These are phyloP conservation scores for Hipparchia sbordonii DNA, from an alignment of 2,888 invertebrate genomes.

Conservation along the genomic window DNA sequence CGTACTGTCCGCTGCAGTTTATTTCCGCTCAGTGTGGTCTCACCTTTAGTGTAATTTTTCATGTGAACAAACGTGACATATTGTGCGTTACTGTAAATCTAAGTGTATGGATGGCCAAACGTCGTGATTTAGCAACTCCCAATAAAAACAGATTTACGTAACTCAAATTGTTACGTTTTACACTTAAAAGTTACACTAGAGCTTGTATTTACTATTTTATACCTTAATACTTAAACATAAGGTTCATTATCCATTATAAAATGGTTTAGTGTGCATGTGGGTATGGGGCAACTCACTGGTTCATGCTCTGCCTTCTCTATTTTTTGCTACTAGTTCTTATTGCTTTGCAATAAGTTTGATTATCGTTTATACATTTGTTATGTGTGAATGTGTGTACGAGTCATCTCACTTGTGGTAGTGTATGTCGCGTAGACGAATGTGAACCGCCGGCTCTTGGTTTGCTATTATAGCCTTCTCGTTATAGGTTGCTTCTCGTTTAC, in stretches of 20 bases:
- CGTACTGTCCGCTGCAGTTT: too few relatives aligned
- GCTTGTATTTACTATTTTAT: not conserved
- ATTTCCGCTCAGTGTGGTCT: too few relatives aligned
- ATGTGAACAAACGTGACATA: too few relatives aligned
- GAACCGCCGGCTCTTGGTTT: too few relatives aligned
- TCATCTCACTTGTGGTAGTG: constrained; percentile 30
- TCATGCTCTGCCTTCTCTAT: not conserved
- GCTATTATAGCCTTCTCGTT: not conserved
- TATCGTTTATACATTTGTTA: not conserved
- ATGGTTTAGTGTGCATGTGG: not conserved
- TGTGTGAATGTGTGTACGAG: not conserved
- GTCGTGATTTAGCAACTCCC: too few relatives aligned
- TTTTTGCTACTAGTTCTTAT: constrained; percentile 19
- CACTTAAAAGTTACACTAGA: too few relatives aligned
- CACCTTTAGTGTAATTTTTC: too few relatives aligned
- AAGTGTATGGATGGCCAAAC: too few relatives aligned
- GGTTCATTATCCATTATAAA: not conserved
- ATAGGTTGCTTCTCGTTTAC: constrained; percentile 6
- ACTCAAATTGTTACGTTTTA: too few relatives aligned
- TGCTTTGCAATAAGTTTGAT: constrained; percentile 1
- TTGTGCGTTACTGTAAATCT: too few relatives aligned
- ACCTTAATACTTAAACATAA: constrained; percentile 13
- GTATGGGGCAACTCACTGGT: constrained; percentile 9
- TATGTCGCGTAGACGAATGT: constrained; percentile 43
- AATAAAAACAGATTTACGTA: too few relatives aligned